Percentiles rank a stretch among this genome's conserved stretches.
Evolutionary conservation across 2,113 vertebrate genomes (phyloP).

Genomic region (Lepus americanus): DNA sequence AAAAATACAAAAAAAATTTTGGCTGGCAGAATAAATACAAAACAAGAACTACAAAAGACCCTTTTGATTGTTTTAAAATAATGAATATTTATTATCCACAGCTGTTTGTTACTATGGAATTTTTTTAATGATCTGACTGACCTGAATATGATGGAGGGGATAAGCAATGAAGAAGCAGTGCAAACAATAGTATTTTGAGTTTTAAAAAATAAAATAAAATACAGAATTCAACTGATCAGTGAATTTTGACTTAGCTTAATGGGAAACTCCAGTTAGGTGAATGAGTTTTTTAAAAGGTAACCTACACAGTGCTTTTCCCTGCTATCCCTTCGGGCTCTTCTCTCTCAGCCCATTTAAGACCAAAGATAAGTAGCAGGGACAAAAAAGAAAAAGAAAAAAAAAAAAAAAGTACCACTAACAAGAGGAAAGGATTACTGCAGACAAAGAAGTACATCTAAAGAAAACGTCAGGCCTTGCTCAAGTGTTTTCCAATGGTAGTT

Average conservation of each 20-base stretch:
- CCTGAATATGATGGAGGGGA: not conserved
- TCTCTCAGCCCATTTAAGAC: not conserved
- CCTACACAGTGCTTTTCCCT: not conserved
- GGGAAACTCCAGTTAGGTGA: not conserved
- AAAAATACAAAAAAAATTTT: too few species aligned
- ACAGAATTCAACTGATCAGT: not conserved
- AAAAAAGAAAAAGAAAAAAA: not conserved
- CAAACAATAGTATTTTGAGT: conserved; percentile 4
- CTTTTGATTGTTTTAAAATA: conserved; percentile 47
- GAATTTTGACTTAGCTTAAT: conserved; percentile 47
- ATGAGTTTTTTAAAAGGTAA: not conserved
- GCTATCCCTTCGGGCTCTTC: not conserved
- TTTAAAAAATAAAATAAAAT: not conserved
- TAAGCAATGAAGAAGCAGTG: conserved; percentile 37
- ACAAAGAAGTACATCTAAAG: not conserved
- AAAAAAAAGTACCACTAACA: not conserved
- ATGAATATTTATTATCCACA: not conserved
- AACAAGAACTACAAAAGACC: conserved; percentile 4
- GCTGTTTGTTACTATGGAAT: not conserved
- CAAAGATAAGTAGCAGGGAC: not conserved
- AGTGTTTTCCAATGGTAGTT: too few species aligned
- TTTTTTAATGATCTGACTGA: conserved; percentile 40
- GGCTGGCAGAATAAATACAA: not conserved
- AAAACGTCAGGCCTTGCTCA: not conserved
- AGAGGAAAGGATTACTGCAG: not conserved